A percentile compares a stretch with the other conserved stretches of the same genome.
phyloP scores from a whole-genome alignment of 37 sponge, comb jelly and placozoan genomes.

The Mnemiopsis leidyi region DNA sequence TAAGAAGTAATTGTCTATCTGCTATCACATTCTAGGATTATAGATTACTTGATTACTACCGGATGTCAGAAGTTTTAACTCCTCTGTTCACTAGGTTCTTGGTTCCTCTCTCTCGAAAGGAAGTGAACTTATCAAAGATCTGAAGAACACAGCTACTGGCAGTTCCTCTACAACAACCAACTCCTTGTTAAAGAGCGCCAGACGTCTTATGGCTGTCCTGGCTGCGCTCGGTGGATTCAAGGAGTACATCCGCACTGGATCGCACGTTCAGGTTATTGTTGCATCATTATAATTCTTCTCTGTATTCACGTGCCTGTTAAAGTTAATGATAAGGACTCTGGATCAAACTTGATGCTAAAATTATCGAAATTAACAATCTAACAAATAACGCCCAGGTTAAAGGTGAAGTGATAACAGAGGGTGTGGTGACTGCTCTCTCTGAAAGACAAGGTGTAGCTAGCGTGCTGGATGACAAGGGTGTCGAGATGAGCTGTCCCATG shows the following conservation, averaged over 20 bases:
- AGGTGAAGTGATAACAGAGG: slow-evolving; percentile 24
- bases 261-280: slow-evolving; percentile 74
- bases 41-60: too few species aligned
- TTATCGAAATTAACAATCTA: too few species aligned
- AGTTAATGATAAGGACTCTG: too few species aligned
- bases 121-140: slow-evolving; percentile 65
- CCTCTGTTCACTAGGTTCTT: slow-evolving; percentile 67
- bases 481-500: slow-evolving; percentile 39
- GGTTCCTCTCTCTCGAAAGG: slow-evolving; percentile 67
- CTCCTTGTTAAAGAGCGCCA: slow-evolving; percentile 70
- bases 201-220: slow-evolving; percentile 83
- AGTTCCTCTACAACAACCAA: slow-evolving; percentile 64
- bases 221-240: slow-evolving; percentile 94
- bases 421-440: slow-evolving; percentile 19
- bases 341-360: too few species aligned
- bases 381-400: too few species aligned
- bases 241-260: slow-evolving; percentile 77
- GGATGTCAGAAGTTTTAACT: background rate
- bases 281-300: too few species aligned
- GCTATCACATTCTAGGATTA: too few species aligned
- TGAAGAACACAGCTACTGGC: slow-evolving; percentile 67
- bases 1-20: too few species aligned
- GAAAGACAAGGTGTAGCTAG: slow-evolving; percentile 39
- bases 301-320: too few species aligned
- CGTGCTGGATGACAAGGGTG: background rate